Base-by-base conservation (phyloP, 2,797 vertebrate genomes). In the Artibeus lituratus region DNA sequence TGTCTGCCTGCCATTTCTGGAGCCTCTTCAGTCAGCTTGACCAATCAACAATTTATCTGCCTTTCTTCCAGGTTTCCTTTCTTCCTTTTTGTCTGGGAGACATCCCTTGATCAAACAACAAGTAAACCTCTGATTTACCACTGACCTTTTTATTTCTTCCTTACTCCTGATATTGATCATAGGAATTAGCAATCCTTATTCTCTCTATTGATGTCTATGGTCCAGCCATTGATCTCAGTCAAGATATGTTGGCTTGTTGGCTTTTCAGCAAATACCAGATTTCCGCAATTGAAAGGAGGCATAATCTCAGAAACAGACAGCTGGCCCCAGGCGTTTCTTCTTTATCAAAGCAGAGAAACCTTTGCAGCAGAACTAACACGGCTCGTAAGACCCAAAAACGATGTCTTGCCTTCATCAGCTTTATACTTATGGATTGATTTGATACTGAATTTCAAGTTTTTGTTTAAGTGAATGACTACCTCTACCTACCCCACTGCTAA, bases 291-390 rank as follows among this genome's bases (percentile, higher is more conserved):
- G 2, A 78, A 90, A 90, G 32, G 42, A 22, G 19, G 1, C 69
- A n/a, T 32, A 24, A 57, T 72, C 69, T 72, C 72, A 44, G 39
- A 86, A 85, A 74, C 44, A 19, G 10, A 42, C 3, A 93, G 14
- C 15, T 82, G 10, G 5, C 21, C 7, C 37, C 15, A 39, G 24
- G 29, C 0, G 7, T 77, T n/a, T 90, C 10, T 65, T 44, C 59
- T 86, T 95, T 85, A 44, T 88, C 22, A 94, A 85, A 81, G 53
- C 29, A 39, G 18, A 89, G 51, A 51, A 91, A 39, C 59, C 21
- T n/a, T 32, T 77, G 47, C 6, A 72, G 29, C 37, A 55, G 37
- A 77, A 62, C 5, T 82, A 82, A 53, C 35, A 37, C 37, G 37
- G 4, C 53, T 44, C 7, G 11, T 67, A 42, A 39, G 9, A 89